These are phyloP conservation scores for Cervus canadensis DNA, from an alignment of 2,113 vertebrate species.

Conservation along the genomic window DNA sequence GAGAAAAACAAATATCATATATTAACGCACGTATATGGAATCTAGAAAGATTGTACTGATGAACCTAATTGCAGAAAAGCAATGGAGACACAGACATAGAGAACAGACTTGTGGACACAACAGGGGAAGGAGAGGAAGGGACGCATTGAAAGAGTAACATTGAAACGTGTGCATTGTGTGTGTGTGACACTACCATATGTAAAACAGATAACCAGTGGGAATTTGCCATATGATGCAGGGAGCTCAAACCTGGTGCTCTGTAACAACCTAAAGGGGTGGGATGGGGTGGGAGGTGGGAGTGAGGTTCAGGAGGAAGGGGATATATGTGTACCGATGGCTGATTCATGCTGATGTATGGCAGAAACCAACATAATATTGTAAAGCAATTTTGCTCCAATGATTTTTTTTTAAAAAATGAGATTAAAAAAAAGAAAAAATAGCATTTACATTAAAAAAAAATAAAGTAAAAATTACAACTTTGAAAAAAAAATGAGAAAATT, in stretches of 20 bases:
- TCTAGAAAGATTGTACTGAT: neutral
- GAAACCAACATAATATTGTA: neutral
- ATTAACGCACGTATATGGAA: accelerated
- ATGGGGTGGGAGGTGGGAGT: neutral
- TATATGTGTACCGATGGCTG: neutral
- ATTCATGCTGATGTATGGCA: neutral
- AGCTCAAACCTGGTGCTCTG: neutral
- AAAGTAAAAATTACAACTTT: neutral
- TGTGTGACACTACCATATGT: neutral
- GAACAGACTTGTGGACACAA: neutral
- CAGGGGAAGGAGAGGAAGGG: neutral
- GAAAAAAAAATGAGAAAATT: neutral
- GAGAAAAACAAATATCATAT: neutral
- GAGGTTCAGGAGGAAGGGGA: neutral
- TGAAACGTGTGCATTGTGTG: neutral
- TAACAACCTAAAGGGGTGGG: neutral
- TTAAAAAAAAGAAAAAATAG: neutral
- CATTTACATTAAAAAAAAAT: neutral
- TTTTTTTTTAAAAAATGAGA: neutral
- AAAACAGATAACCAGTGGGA: neutral
- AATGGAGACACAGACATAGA: neutral
- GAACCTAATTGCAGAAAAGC: neutral
- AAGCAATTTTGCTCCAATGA: neutral
- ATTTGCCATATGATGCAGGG: neutral
- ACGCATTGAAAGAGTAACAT: neutral